phyloP scores from a whole-genome alignment of 1,140 invertebrate species.

The Homarus americanus region DNA sequence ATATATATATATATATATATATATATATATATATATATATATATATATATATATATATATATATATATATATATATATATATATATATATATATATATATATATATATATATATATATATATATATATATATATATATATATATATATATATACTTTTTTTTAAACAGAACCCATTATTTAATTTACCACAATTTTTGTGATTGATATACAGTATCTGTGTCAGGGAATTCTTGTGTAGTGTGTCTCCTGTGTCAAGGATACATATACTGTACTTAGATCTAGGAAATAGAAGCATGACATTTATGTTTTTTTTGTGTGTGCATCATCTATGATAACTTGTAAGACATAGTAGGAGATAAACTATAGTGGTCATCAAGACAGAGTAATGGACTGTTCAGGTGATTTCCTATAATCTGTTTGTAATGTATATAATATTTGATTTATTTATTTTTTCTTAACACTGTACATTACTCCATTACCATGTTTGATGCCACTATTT shows the following conservation, averaged over 20 bases:
- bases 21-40: not conserved
- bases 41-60: not conserved
- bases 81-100: not conserved
- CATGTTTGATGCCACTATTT: not conserved
- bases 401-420: not conserved
- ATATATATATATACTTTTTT: not conserved
- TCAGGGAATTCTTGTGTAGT: not conserved
- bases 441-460: conserved; percentile 3
- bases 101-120: not conserved
- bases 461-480: not conserved
- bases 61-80: not conserved
- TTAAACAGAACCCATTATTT: not conserved
- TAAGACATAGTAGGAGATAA: not conserved
- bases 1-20: not conserved
- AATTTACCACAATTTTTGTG: not conserved
- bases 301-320: not conserved
- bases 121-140: not conserved
- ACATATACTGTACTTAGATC: not conserved
- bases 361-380: not conserved
- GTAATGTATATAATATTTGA: not conserved
- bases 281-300: not conserved
- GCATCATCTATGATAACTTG: not conserved
- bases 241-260: not conserved
- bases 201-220: not conserved
- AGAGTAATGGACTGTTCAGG: not conserved